Evolutionary conservation across 1,140 invertebrate species (phyloP), one percentile per base, ranked within the genome.

Genomic region (Pseudachorutes palmiensis): DNA sequence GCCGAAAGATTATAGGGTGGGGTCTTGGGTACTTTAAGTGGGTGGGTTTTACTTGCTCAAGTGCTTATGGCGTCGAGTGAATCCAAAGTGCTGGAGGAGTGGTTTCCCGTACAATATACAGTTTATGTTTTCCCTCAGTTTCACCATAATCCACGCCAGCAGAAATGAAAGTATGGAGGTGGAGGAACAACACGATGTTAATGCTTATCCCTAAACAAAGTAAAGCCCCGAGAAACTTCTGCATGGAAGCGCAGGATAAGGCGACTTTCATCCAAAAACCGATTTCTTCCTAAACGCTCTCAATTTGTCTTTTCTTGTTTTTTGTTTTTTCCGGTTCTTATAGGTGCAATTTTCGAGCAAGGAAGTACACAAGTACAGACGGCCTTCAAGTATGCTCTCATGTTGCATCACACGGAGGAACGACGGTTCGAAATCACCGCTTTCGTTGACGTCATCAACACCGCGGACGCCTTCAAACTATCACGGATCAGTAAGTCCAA

Each of bases 381-480:
- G 55, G 91, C 89, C 1, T 93, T 94, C 80, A 90, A 89, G 75
- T 90, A 88, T 74, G 90, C 90, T 2, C 86, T 93, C 82, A 79
- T 86, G 51, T 86, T 86, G 74, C 88, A 90, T 76, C 92, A 93
- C 73, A 86, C 86, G 3, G 83, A 81, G 33, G 82, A 85, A 45
- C 77, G 81, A 61, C 77, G 86, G 1, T 89, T 92, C 71, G 90
- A 92, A 77, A 82, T 93, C 36, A 87, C 90, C 76, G 87, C 89
- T n/a, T 91, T 86, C 75, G 89, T 92, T 31, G 89, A 93, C 77
- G 86, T 92, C 72, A 92, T 94, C 76, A 92, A 92, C 77, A 93
- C 90, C n/a, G 90, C 89, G 30, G 91, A 94, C 78, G 89, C 90
- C 64, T 93, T 92, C 79, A 93, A 93, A 77, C 82, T 93, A 19